These are phyloP conservation scores for Melanerpes aurifrons DNA, from an alignment of 2,113 vertebrate genomes.

Conservation along the genomic window DNA sequence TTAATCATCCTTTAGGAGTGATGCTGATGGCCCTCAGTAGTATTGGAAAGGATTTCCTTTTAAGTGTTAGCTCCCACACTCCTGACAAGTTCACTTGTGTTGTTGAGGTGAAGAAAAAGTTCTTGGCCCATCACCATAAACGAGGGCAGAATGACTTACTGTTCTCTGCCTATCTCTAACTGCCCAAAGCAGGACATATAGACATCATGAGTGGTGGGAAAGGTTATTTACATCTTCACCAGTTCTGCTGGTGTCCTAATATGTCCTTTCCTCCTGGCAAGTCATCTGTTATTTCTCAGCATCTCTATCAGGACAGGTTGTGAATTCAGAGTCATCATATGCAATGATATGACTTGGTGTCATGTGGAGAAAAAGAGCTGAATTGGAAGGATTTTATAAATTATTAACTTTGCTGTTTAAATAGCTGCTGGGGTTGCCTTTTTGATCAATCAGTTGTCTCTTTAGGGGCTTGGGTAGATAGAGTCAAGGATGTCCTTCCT, in stretches of 20 bases:
- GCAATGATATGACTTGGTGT: rapidly evolving
- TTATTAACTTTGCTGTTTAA: not conserved
- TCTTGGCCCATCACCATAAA: not conserved
- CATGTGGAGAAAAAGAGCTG: not conserved
- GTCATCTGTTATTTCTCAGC: not conserved
- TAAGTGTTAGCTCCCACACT: not conserved
- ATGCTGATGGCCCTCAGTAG: not conserved
- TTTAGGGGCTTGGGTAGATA: not conserved
- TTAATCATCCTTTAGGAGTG: not conserved
- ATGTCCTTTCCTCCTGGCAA: not conserved
- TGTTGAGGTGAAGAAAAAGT: not conserved
- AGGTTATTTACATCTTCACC: conserved; percentile 41
- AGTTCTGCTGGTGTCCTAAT: not conserved
- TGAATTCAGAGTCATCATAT: not conserved
- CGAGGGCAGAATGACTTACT: not conserved
- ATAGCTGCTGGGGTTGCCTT: not conserved
- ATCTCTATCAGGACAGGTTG: not conserved
- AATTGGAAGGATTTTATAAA: not conserved
- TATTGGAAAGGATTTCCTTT: not conserved
- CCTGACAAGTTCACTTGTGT: not conserved
- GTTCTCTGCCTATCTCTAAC: not conserved
- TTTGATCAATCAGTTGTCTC: not conserved
- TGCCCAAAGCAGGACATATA: not conserved
- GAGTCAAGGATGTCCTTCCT: not conserved
- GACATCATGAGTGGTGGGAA: not conserved